Evolutionary conservation across 2,113 vertebrate species (phyloP).

Genomic region (Leptodactylus fuscus): DNA sequence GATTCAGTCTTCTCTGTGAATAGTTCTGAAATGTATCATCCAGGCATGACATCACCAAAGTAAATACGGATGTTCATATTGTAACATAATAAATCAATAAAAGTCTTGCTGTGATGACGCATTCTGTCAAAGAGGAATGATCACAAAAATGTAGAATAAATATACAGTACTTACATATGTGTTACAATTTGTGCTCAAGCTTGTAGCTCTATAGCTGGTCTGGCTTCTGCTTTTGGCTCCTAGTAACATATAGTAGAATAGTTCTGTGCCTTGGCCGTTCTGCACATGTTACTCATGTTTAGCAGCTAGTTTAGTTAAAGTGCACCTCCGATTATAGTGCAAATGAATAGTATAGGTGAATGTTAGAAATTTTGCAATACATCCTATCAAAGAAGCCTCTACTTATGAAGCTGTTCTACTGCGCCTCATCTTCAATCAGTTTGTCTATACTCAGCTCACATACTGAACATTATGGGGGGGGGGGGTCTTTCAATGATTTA

Average conservation of each 20-base stretch:
- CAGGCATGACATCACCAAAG: slow-evolving; percentile 35
- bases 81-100: slow-evolving; percentile 37
- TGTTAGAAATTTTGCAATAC: no score
- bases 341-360: no score
- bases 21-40: background rate
- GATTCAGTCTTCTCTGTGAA: background rate
- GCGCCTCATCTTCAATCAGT: no score
- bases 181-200: background rate
- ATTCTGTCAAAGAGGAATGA: slow-evolving; percentile 19
- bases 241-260: background rate
- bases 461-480: no score
- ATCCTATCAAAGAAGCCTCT: no score
- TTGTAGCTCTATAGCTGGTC: background rate
- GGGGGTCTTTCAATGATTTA: no score
- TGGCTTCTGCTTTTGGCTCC: background rate
- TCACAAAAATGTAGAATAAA: slow-evolving; percentile 26
- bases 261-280: background rate
- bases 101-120: slow-evolving; percentile 9
- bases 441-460: no score
- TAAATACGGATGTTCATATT: slow-evolving; percentile 28
- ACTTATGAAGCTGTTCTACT: no score
- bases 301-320: no score
- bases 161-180: slow-evolving; percentile 16
- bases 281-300: background rate
- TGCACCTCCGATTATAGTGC: no score